Evolutionary conservation across 37 sponge, comb jelly and placozoan genomes (phyloP), one percentile per base, ranked within the genome.

Genomic region (Trichoplax adhaerens): DNA sequence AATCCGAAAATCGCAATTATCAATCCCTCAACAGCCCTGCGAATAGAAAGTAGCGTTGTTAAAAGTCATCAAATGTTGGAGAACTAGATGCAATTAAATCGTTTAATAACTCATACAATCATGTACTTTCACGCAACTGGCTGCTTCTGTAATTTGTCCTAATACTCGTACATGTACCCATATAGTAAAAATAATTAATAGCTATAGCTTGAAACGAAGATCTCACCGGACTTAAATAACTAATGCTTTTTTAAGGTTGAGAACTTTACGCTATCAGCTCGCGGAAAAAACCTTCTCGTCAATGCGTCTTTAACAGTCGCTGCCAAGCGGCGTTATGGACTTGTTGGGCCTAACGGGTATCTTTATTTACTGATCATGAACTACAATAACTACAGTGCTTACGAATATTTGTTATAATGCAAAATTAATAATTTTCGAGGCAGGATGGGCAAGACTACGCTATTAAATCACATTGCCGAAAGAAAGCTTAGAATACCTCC

Each of bases 321-420:
- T 0, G 79, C 77, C 55, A 84, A 86, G 29, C 53, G 96, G 55
- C 77, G 88, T 72, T 95, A 95, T 58, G 96, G 96, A 7, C 84
- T 95, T 49, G 96, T 95, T 56, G 96, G 96, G 58, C 96, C 96
- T 52, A 95, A 95, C 66, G 96, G 96, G 93, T 91, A 47, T 12
- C 12, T 12, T 60, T 60, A 12, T 12, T 60, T 60, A 12, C 62
- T 60, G 12, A 60, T 12, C 12, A 12, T 12, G 10, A 60, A 60
- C 62, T 60, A n/a, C 12, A n/a, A 60, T 12, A n/a, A n/a, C 12
- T 10, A n/a, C 62, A 60, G 62, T 60, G 62, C 62, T 60, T 60
- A 60, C 62, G 10, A n/a, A n/a, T 10, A 0, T 67, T n/a, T 67
- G n/a, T 48, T 71, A 53, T 73, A 55, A 67, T 54, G 60, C 46